These are phyloP conservation scores for Prietella phreatophila DNA, from an alignment of 2,113 vertebrate species.

Conservation along the genomic window DNA sequence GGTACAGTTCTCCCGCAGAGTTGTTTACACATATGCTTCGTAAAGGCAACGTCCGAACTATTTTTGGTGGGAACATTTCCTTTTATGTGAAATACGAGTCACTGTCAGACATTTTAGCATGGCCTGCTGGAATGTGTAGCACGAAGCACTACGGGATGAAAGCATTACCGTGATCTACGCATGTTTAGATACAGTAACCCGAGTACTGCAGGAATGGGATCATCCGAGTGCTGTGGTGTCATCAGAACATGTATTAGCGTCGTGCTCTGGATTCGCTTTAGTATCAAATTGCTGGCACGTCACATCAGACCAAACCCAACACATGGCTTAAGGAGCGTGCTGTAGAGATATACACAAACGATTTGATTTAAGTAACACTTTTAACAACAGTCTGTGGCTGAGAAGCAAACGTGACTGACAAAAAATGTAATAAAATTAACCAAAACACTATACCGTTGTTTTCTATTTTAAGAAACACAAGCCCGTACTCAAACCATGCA, in stretches of 20 bases:
- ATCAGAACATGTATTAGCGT: neutral
- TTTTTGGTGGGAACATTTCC: neutral
- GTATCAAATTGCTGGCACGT: neutral
- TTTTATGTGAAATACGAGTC: neutral
- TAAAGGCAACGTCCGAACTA: neutral
- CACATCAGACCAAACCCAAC: neutral
- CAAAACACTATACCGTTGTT: neutral
- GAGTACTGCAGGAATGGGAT: neutral
- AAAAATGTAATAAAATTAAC: neutral
- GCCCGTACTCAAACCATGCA: neutral
- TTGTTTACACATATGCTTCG: neutral
- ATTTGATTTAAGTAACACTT: too few relatives aligned
- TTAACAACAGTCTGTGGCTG: neutral
- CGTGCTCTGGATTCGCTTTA: neutral
- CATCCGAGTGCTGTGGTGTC: slow-evolving; percentile 1
- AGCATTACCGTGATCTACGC: neutral
- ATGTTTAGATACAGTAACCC: slow-evolving; percentile 1
- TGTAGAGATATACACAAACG: neutral
- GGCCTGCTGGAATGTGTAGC: neutral
- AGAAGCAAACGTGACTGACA: neutral
- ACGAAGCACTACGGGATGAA: neutral
- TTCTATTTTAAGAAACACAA: neutral
- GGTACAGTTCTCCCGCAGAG: neutral
- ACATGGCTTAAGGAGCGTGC: neutral
- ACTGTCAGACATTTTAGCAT: neutral